Base-by-base conservation (phyloP, 1,140 invertebrate genomes). In the Achatina immaculata region DNA sequence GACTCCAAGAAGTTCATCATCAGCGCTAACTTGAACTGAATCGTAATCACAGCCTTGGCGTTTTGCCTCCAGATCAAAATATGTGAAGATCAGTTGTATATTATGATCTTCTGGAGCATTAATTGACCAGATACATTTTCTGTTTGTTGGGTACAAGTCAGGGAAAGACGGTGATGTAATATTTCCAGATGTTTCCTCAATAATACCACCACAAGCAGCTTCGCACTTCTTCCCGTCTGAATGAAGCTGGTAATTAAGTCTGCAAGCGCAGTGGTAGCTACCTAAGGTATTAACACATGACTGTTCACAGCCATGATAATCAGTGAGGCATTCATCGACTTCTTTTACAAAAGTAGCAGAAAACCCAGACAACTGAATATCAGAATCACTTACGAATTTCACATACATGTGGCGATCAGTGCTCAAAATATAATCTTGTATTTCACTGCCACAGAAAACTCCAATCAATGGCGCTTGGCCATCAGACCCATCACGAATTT, bases 41-140 rank as follows among this genome's bases (percentile, higher is more conserved):
- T 99, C 98, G 90, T 99, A 99, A 86, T 99, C 97, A 91, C 98
- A 99, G 89, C 98, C 96, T 93, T 98, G 96, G 86, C 97, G 97
- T 85, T 97, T 98, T 11, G 97, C 98, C 92, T 99, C 98, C 48
- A 99, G 92, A 88, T 99, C 97, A 88, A 99, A 99, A 89, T 98
- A 96, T 0, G 98, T 99, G 90, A 99, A 99, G 92, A 99, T 99
- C 28, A 99, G 92, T 0, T 97, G 98, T 78, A 99, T 99, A 72
- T 95, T 93, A 89, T 98, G 97, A 82, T 97, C 96, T 1, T 95
- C 95, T 0, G 95, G 95, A 0, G 97, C 97, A 66, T 97, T 94
- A 68, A 99, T 99, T 92, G 99, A 96, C 98, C 98, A 99, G 11
- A 98, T 94, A 91, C 98, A 99, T 88, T 96, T 96, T 91, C 99